These are phyloP conservation scores for Chloroceryle aenea DNA, from an alignment of 2,113 vertebrate species.

Conservation along the genomic window DNA sequence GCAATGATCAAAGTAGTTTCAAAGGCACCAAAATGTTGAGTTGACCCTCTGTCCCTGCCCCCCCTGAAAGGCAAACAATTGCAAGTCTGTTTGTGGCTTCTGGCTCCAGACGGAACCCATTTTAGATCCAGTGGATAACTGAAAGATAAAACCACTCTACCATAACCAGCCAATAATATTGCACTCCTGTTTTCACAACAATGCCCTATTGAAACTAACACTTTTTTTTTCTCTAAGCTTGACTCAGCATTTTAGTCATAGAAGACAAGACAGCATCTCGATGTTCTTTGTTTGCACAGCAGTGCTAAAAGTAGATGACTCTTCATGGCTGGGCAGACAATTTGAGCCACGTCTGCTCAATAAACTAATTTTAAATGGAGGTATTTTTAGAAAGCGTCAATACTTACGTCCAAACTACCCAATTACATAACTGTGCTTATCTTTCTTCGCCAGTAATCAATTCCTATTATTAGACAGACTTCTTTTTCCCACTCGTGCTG, in stretches of 20 bases:
- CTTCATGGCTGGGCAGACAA: background rate
- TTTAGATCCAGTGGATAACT: background rate
- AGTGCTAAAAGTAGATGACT: background rate
- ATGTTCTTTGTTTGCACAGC: background rate
- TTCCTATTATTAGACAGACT: constrained; percentile 15
- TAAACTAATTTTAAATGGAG: constrained; percentile 43
- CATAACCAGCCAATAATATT: background rate
- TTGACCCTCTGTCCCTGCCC: constrained; percentile 18
- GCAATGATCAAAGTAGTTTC: constrained; percentile 29
- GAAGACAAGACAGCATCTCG: background rate
- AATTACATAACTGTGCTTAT: constrained; percentile 33
- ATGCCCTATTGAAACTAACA: background rate
- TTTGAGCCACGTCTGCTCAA: constrained; percentile 40
- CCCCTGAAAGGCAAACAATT: constrained; percentile 25
- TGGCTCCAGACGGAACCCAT: constrained; percentile 23
- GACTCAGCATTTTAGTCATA: constrained; percentile 19
- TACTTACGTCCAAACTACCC: background rate
- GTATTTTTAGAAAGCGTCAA: constrained; percentile 58
- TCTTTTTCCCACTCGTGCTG: background rate
- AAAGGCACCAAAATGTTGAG: constrained; percentile 15
- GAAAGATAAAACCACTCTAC: constrained; percentile 32
- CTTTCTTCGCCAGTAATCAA: background rate
- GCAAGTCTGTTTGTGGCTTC: constrained; percentile 34
- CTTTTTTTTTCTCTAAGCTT: background rate
- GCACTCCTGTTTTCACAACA: constrained; percentile 49